These are phyloP conservation scores for Oenanthe melanoleuca DNA, from an alignment of 2,113 vertebrate genomes.

Conservation along the genomic window DNA sequence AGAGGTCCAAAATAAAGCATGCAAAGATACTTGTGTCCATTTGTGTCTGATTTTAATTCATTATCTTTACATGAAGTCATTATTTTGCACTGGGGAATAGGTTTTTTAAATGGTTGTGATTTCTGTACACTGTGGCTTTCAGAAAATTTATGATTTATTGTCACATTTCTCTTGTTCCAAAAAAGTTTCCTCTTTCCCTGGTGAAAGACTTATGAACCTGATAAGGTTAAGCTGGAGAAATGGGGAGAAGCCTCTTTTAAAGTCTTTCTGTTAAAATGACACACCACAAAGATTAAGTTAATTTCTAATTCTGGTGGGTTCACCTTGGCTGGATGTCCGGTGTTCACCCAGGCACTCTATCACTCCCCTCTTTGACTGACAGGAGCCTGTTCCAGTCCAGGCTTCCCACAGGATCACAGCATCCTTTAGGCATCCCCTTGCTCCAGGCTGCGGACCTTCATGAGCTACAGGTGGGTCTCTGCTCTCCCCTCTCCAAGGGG, in stretches of 20 bases:
- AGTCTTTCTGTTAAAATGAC: not conserved
- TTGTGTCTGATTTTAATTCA: not conserved
- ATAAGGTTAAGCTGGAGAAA: not conserved
- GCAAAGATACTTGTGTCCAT: not conserved
- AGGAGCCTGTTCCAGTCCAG: not conserved
- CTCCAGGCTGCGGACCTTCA: rapidly evolving
- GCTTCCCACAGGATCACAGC: not conserved
- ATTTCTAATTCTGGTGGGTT: not conserved
- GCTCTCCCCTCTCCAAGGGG: not conserved
- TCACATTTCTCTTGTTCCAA: not conserved
- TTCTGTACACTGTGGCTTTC: not conserved
- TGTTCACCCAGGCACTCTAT: not conserved
- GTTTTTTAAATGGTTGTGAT: not conserved
- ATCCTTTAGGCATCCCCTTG: not conserved
- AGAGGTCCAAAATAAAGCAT: not conserved
- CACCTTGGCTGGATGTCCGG: not conserved
- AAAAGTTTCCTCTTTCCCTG: not conserved
- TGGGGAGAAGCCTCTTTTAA: not conserved
- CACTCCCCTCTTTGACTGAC: not conserved
- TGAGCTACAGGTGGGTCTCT: not conserved
- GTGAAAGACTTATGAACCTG: not conserved
- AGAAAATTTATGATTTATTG: not conserved
- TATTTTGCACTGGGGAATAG: not conserved
- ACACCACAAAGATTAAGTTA: not conserved
- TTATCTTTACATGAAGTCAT: not conserved